Evolutionary conservation across 2,888 invertebrate species (phyloP).

Genomic region (Latrodectus elegans): DNA sequence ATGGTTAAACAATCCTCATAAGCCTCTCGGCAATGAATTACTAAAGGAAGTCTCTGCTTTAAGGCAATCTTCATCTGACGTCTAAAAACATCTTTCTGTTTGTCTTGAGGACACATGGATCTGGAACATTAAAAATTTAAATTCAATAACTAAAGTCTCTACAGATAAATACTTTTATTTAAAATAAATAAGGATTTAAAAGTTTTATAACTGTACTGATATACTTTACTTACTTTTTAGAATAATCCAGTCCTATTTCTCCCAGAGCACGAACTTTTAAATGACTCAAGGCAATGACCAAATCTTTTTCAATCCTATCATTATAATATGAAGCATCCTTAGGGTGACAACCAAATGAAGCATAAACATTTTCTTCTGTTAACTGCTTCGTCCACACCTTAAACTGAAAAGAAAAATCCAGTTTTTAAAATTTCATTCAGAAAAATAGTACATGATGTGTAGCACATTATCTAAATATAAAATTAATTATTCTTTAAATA

Average conservation of each 20-base stretch:
- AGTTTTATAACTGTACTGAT: background rate
- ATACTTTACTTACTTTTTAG: conserved; percentile 73
- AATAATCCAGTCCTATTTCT: conserved; percentile 77
- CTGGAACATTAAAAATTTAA: no score
- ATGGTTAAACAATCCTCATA: conserved; percentile 75
- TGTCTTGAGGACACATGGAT: conserved; percentile 71
- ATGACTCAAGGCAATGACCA: conserved; percentile 70
- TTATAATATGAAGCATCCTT: conserved; percentile 71
- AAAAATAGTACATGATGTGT: no score
- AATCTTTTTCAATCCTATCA: conserved; percentile 56
- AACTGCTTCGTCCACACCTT: conserved; percentile 69
- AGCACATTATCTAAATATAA: background rate
- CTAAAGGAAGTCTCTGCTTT: conserved; percentile 74
- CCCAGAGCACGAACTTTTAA: conserved; percentile 76
- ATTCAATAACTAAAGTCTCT: no score
- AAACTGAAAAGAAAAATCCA: conserved; percentile 48
- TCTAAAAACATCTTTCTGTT: conserved; percentile 75
- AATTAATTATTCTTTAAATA: background rate
- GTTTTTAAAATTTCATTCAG: no score
- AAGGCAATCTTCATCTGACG: conserved; percentile 75
- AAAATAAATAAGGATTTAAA: conserved; percentile 16
- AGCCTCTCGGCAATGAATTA: conserved; percentile 77
- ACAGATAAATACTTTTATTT: conserved; percentile 71
- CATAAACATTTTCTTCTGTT: conserved; percentile 71
- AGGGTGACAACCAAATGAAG: conserved; percentile 74